Evolutionary conservation across 35 echinoderm and acorn worm species (phyloP).

Genomic region (Amphiura filiformis): DNA sequence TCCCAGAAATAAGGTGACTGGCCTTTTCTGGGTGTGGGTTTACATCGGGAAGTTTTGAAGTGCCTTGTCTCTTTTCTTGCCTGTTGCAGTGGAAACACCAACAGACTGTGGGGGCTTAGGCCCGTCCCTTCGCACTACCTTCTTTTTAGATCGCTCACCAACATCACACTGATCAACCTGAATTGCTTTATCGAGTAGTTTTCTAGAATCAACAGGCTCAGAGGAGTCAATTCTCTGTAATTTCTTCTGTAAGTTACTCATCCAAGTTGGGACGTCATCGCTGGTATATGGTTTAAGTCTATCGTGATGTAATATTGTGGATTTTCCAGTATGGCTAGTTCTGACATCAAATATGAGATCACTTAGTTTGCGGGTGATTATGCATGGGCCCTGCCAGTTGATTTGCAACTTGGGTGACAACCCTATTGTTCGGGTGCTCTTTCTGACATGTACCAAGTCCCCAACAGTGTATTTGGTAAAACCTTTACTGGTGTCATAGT

Average conservation of each 20-base stretch:
- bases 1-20: too few relatives aligned
- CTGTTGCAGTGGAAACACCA: too few relatives aligned
- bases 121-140: too few relatives aligned
- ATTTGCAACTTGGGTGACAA: slow-evolving; percentile 2
- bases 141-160: too few relatives aligned
- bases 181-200: too few relatives aligned
- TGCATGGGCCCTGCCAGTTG: not conserved
- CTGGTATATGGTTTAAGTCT: not conserved
- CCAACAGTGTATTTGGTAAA: not conserved
- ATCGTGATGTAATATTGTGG: slow-evolving; percentile 19
- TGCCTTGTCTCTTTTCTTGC: too few relatives aligned
- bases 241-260: not conserved
- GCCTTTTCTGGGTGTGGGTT: too few relatives aligned
- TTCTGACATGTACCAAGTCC: not conserved
- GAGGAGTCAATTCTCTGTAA: too few relatives aligned
- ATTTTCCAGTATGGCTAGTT: not conserved
- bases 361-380: not conserved
- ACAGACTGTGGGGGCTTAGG: too few relatives aligned
- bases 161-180: too few relatives aligned
- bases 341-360: not conserved
- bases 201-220: too few relatives aligned
- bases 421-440: not conserved
- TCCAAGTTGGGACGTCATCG: not conserved
- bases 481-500: not conserved
- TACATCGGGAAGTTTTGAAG: too few relatives aligned